Conservation (phyloP, 2,888 invertebrate species). For the Drosophila sordidula region DNA sequence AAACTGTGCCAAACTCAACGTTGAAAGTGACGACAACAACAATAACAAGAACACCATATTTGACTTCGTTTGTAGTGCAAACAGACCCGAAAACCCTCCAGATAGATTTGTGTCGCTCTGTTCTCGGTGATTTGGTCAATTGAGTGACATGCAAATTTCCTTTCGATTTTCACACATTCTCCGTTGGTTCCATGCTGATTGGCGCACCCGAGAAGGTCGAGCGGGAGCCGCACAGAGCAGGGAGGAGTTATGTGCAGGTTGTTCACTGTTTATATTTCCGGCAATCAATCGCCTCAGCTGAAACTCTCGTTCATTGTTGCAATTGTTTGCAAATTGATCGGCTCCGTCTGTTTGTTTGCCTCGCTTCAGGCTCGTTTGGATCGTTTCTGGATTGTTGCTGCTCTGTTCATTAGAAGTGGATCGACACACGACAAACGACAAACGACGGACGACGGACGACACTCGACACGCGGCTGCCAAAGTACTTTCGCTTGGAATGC, state of each 20-base stretch:
- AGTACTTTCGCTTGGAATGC: constrained; percentile 67
- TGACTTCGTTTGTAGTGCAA: constrained; percentile 66
- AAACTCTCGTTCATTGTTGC: constrained; percentile 60
- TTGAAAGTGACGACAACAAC: constrained; percentile 45
- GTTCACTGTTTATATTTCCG: constrained; percentile 73
- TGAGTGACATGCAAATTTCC: constrained; percentile 79
- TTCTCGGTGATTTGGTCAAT: constrained; percentile 55
- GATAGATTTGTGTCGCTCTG: constrained; percentile 53
- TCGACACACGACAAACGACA: constrained; percentile 9
- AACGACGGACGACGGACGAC: not conserved
- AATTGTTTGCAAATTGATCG: constrained; percentile 69
- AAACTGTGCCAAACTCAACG: constrained; percentile 57
- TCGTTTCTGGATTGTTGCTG: constrained; percentile 28
- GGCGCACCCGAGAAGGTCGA: constrained; percentile 53
- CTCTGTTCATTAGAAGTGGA: constrained; percentile 57
- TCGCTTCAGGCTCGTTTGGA: constrained; percentile 25
- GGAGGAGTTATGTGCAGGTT: constrained; percentile 52
- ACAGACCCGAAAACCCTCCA: constrained; percentile 53
- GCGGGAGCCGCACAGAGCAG: constrained; percentile 27
- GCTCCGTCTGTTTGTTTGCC: constrained; percentile 38
- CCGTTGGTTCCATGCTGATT: constrained; percentile 51
- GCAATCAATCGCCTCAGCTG: constrained; percentile 70
- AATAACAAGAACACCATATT: constrained; percentile 15
- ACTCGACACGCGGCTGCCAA: constrained; percentile 5
- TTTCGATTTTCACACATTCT: constrained; percentile 75